Conservation (phyloP, 2,797 vertebrate species). For the Pseudochirops cupreus region DNA sequence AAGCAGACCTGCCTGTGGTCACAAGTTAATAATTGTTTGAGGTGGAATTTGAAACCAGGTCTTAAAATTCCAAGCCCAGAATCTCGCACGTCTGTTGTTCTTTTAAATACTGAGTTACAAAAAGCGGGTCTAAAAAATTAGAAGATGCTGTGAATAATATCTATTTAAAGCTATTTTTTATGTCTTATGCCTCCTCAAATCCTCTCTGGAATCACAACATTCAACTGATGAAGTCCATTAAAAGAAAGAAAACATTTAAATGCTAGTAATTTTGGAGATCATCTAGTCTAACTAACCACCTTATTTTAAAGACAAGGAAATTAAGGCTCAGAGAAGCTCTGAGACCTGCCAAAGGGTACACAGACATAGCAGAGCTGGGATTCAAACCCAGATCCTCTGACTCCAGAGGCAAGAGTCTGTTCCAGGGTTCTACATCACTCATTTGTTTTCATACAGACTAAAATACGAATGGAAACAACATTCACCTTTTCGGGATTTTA, state of each 20-base stretch:
- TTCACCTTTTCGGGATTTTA: not conserved
- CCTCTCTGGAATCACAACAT: not conserved
- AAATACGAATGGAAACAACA: conserved; percentile 36
- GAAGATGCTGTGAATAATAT: not conserved
- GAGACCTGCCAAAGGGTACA: not conserved
- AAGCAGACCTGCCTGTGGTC: not conserved
- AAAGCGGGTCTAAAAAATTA: not conserved
- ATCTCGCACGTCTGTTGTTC: not conserved
- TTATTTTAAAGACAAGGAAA: not conserved
- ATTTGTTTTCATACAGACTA: not conserved
- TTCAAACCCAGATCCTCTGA: not conserved
- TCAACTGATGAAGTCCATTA: not conserved
- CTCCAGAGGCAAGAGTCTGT: no score
- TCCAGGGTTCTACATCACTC: not conserved
- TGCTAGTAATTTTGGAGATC: not conserved
- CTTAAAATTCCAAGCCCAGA: not conserved
- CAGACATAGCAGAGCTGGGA: no score
- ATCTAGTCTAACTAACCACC: not conserved
- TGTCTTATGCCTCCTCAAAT: not conserved
- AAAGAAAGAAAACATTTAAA: not conserved
- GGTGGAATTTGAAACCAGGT: not conserved
- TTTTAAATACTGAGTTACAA: not conserved
- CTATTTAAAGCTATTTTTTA: not conserved
- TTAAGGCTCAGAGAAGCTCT: not conserved
- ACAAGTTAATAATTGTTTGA: not conserved